phyloP scores from a whole-genome alignment of 2,113 vertebrate genomes.

The Malurus melanocephalus region DNA sequence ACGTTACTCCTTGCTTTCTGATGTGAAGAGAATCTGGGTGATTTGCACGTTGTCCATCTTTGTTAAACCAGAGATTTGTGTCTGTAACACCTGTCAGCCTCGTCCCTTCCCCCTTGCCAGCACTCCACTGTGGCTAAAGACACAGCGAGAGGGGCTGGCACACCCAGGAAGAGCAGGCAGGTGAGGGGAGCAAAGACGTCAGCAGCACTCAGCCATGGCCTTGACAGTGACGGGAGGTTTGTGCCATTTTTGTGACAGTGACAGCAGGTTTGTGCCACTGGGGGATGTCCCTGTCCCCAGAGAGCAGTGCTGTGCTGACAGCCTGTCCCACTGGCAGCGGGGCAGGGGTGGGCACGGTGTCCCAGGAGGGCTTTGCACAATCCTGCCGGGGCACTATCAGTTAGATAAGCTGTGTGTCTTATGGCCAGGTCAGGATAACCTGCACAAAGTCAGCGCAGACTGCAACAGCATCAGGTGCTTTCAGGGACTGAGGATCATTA shows the following conservation, averaged over 20 bases:
- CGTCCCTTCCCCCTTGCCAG: fast-evolving
- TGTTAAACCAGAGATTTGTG: not conserved
- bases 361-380: conserved; percentile 41
- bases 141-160: fast-evolving
- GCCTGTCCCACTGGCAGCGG: not conserved
- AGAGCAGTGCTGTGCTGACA: not conserved
- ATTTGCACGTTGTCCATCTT: not conserved
- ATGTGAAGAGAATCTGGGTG: not conserved
- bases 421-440: conserved; percentile 61
- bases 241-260: not conserved
- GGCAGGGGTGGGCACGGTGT: fast-evolving
- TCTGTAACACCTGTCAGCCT: fast-evolving
- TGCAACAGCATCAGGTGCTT: not conserved
- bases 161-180: not conserved
- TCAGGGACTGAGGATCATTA: not conserved
- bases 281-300: not conserved
- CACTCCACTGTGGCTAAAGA: fast-evolving
- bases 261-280: fast-evolving
- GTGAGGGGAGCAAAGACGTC: fast-evolving
- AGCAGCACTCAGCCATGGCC: fast-evolving
- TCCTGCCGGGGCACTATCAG: conserved; percentile 2
- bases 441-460: not conserved
- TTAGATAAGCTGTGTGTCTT: conserved; percentile 39
- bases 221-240: fast-evolving
- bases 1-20: fast-evolving